Conservation (phyloP, 2,113 vertebrate genomes). For the Dasyornis broadbenti region DNA sequence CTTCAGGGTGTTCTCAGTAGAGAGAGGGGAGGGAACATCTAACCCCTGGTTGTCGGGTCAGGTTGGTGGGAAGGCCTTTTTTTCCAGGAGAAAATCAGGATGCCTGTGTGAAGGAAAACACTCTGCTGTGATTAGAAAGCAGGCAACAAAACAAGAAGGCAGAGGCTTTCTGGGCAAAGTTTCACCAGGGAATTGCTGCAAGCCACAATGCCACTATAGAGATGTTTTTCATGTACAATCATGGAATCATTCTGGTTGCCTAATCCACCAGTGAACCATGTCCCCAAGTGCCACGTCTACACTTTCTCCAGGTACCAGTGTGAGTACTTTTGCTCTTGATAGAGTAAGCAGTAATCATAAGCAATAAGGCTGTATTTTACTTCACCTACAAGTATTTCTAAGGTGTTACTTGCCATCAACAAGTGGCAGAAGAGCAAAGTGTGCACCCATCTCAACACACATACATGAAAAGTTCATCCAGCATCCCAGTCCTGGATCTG, state of each 20-base stretch:
- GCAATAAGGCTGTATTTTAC: neutral
- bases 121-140: neutral
- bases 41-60: neutral
- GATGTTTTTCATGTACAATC: neutral
- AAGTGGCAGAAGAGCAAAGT: fast-evolving
- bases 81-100: neutral
- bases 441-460: neutral
- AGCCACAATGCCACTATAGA: neutral
- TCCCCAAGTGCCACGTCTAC: neutral
- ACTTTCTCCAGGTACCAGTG: neutral
- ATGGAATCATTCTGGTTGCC: neutral
- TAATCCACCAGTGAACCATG: neutral
- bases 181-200: neutral
- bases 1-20: neutral
- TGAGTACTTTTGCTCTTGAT: neutral
- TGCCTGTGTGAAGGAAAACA: neutral
- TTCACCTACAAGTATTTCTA: neutral
- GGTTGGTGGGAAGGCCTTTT: neutral
- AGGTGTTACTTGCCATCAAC: neutral
- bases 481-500: neutral
- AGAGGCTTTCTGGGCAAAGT: neutral
- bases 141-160: neutral
- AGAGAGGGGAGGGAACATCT: neutral
- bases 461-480: neutral
- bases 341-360: neutral